Conservation (phyloP, 2,888 invertebrate genomes). For the Brenthis ino region DNA sequence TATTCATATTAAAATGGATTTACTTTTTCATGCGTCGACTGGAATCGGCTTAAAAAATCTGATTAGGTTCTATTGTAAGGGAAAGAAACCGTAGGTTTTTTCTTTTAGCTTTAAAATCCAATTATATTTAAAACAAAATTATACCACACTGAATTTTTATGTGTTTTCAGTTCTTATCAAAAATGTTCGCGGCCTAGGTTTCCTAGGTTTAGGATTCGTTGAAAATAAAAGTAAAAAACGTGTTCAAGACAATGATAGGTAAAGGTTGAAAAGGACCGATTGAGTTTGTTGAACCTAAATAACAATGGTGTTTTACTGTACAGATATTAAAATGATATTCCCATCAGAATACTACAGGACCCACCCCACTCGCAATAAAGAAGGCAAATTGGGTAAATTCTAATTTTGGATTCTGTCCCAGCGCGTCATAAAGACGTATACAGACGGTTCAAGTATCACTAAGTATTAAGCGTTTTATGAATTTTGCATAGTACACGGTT, state of each 20-base stretch:
- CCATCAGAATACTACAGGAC: slow-evolving; percentile 22
- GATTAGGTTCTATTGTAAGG: too few relatives aligned
- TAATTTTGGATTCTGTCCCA: slow-evolving; percentile 51
- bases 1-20: too few relatives aligned
- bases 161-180: too few relatives aligned
- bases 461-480: slow-evolving; percentile 51
- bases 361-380: slow-evolving; percentile 37
- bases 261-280: not conserved
- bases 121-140: too few relatives aligned
- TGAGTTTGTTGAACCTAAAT: not conserved
- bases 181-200: too few relatives aligned
- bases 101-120: too few relatives aligned
- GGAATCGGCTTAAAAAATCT: too few relatives aligned
- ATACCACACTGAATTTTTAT: too few relatives aligned
- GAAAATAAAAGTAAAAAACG: too few relatives aligned
- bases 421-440: slow-evolving; percentile 48
- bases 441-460: slow-evolving; percentile 43
- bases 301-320: not conserved
- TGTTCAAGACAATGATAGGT: not conserved
- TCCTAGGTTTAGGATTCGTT: too few relatives aligned
- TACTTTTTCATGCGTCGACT: too few relatives aligned
- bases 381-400: slow-evolving; percentile 47
- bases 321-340: slow-evolving; percentile 22
- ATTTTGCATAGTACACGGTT: slow-evolving; percentile 46
- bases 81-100: too few relatives aligned